phyloP scores from a whole-genome alignment of 2,113 vertebrate genomes.

The Pithys albifrons region DNA sequence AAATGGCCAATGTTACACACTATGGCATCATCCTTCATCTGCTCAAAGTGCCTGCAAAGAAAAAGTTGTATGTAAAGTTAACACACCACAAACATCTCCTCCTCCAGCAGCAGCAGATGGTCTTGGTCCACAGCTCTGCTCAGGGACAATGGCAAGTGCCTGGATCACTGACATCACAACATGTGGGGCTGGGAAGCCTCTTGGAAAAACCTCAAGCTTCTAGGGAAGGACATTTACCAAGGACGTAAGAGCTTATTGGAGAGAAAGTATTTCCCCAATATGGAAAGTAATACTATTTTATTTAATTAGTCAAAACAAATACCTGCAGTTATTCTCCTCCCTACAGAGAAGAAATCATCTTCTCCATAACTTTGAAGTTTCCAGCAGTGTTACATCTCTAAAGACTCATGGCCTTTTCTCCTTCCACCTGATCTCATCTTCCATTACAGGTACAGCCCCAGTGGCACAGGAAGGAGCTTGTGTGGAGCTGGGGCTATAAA shows the following conservation, averaged over 20 bases:
- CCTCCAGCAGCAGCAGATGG: not conserved
- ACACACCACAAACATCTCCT: not conserved
- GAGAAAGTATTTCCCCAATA: not conserved
- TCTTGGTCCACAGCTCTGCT: not conserved
- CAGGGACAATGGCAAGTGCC: not conserved
- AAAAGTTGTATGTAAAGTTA: not conserved
- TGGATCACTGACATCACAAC: not conserved
- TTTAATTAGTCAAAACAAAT: not conserved
- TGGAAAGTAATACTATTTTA: not conserved
- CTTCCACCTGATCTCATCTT: not conserved
- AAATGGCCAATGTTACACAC: constrained; percentile 99
- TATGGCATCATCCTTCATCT: constrained; percentile 96
- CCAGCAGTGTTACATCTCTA: not conserved
- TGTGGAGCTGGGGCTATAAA: not conserved
- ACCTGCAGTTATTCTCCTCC: not conserved
- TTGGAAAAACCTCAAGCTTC: not conserved
- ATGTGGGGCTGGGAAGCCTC: not conserved
- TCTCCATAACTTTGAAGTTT: not conserved
- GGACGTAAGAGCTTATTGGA: not conserved
- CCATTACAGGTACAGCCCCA: not conserved
- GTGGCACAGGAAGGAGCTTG: not conserved
- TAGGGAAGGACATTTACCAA: not conserved
- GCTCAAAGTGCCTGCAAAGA: constrained; percentile 88
- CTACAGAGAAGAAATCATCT: not conserved
- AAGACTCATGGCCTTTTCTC: not conserved